phyloP scores from a whole-genome alignment of 2,113 vertebrate species.

The Petrocephalus microphthalmus region DNA sequence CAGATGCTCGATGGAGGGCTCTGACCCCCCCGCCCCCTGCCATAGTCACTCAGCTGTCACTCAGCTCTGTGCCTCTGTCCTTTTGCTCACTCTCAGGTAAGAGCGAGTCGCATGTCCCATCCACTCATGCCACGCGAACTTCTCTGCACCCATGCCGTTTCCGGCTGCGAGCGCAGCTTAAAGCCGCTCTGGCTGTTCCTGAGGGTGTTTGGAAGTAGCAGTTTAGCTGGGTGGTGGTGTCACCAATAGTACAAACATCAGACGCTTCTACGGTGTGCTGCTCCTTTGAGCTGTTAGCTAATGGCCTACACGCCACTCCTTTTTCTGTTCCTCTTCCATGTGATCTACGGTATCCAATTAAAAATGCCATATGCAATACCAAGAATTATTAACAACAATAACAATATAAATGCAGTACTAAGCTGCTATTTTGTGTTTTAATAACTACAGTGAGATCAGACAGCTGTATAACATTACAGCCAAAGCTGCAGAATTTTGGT shows the following conservation, averaged over 20 bases:
- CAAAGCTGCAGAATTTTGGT: background rate
- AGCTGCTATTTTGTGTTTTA: background rate
- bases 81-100: constrained; percentile 2
- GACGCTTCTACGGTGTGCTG: background rate
- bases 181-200: background rate
- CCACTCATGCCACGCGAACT: background rate
- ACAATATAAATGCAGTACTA: background rate
- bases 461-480: background rate
- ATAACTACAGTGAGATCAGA: background rate
- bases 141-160: background rate
- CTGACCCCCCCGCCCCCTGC: background rate
- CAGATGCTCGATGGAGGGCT: background rate
- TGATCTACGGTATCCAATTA: background rate
- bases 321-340: background rate
- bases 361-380: background rate
- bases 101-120: background rate
- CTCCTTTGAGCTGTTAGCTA: background rate
- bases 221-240: background rate
- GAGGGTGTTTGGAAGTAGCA: background rate
- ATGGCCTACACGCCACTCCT: background rate
- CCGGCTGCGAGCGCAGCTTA: background rate
- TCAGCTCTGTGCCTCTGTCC: background rate
- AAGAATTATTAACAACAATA: background rate
- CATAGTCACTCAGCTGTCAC: background rate
- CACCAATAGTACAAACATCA: background rate